These are phyloP conservation scores for Orthosia incerta DNA, from an alignment of 2,888 invertebrate genomes.

Conservation along the genomic window DNA sequence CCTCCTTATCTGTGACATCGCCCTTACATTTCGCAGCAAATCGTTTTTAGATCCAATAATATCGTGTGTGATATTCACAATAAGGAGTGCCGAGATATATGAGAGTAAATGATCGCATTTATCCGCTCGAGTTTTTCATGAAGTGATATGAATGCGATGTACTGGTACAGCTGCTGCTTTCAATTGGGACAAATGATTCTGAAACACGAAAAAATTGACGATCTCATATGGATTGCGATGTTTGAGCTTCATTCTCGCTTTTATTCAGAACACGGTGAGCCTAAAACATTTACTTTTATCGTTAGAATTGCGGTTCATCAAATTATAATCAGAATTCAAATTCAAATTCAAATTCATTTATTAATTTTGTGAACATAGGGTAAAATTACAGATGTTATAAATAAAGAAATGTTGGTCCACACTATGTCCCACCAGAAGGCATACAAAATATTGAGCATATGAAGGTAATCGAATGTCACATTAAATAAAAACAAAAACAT, in stretches of 20 bases:
- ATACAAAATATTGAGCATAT: too few relatives aligned
- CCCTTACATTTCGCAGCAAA: constrained; percentile 38
- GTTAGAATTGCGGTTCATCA: constrained; percentile 8
- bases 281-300: constrained; percentile 27
- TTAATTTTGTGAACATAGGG: too few relatives aligned
- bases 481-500: too few relatives aligned
- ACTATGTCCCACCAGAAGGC: too few relatives aligned
- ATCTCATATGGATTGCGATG: constrained; percentile 31
- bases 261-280: constrained; percentile 18
- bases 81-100: constrained; percentile 41
- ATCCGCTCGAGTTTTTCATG: constrained; percentile 55
- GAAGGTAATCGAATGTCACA: too few relatives aligned
- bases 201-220: constrained; percentile 36
- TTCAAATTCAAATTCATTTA: too few relatives aligned
- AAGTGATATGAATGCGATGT: constrained; percentile 41
- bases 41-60: constrained; percentile 59
- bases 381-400: too few relatives aligned
- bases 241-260: constrained; percentile 28
- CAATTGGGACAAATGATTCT: constrained; percentile 53
- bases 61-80: constrained; percentile 51
- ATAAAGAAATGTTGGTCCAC: too few relatives aligned
- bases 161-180: constrained; percentile 40
- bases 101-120: constrained; percentile 60
- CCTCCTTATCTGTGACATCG: constrained; percentile 11
- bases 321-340: constrained; percentile 38